Evolutionary conservation across 2,797 vertebrate species (phyloP).

Genomic region (Crax fasciolata): DNA sequence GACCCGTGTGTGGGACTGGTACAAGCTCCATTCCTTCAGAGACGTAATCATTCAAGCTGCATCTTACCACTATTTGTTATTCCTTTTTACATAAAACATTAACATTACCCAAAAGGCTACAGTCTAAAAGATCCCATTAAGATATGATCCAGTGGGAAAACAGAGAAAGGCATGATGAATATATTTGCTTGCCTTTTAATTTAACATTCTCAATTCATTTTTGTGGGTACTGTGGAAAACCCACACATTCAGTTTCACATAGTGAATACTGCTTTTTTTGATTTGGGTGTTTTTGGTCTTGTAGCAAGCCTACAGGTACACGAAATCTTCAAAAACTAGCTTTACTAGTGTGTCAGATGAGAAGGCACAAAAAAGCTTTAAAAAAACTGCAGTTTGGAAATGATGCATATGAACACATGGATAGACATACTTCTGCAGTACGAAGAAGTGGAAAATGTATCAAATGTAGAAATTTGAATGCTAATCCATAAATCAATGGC

Average conservation of each 20-base stretch:
- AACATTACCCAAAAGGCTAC: neutral
- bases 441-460: neutral
- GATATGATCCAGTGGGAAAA: neutral
- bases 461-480: neutral
- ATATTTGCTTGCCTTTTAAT: neutral
- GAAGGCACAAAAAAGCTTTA: neutral
- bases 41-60: neutral
- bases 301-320: neutral
- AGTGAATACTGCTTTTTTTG: neutral
- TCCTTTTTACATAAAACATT: neutral
- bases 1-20: rapidly evolving
- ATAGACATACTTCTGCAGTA: neutral
- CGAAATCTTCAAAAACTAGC: rapidly evolving
- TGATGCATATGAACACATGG: neutral
- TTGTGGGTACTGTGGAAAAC: neutral
- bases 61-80: neutral
- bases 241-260: neutral
- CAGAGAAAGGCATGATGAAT: neutral
- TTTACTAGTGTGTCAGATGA: neutral
- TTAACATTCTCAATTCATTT: neutral
- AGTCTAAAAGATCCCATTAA: neutral
- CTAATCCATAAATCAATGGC: neutral
- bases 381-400: neutral
- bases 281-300: neutral
- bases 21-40: neutral